Percentiles rank a stretch among this genome's conserved stretches.
phyloP scores from a whole-genome alignment of 2,113 vertebrate genomes.

The Trematomus loennbergii region DNA sequence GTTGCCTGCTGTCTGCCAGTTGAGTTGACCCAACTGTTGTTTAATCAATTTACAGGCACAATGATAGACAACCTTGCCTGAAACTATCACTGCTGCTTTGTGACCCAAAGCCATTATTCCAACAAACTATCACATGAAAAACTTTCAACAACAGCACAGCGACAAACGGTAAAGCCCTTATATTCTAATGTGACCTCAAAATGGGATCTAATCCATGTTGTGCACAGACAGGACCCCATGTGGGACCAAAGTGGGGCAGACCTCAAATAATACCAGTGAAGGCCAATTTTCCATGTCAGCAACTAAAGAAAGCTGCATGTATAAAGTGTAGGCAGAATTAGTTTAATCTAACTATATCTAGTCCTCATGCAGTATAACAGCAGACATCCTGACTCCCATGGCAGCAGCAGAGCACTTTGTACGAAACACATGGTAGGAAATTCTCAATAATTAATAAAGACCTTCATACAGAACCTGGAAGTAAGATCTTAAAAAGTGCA shows the following conservation, averaged over 20 bases:
- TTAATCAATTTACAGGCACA: constrained; percentile 43
- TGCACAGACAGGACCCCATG: neutral
- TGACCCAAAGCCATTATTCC: constrained; percentile 1
- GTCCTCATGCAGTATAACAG: neutral
- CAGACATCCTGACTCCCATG: neutral
- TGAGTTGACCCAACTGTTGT: constrained; percentile 38
- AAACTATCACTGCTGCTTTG: neutral
- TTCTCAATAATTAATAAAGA: constrained; percentile 1
- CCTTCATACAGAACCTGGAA: neutral
- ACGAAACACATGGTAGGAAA: neutral
- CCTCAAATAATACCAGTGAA: constrained; percentile 25
- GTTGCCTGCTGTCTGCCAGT: constrained; percentile 33
- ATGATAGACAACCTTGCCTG: constrained; percentile 10
- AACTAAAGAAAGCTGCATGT: neutral
- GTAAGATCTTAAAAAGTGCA: neutral
- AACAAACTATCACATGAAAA: neutral
- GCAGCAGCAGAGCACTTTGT: too few species aligned
- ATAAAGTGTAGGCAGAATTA: neutral
- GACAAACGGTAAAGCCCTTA: neutral
- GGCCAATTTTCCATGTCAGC: constrained; percentile 41
- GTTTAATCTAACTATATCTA: neutral
- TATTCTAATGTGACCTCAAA: constrained; percentile 18
- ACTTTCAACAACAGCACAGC: neutral
- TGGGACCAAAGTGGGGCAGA: constrained; percentile 26
- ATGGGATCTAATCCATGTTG: constrained; percentile 40